phyloP scores from a whole-genome alignment of 2,888 invertebrate species.

The Euzophera pinguis region DNA sequence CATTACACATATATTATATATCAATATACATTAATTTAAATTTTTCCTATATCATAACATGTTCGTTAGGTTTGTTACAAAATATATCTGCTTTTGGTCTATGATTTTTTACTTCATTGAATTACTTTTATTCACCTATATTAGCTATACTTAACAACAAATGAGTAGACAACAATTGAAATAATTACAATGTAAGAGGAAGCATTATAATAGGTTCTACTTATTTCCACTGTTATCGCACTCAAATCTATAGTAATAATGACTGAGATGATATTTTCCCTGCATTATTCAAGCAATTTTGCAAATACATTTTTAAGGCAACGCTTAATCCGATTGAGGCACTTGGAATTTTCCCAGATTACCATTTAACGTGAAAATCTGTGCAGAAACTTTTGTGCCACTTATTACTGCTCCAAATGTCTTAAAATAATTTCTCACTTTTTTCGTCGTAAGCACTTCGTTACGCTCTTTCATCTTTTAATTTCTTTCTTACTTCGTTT shows the following conservation, averaged over 20 bases:
- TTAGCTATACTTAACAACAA: too few relatives aligned
- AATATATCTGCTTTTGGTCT: too few relatives aligned
- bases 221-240: background rate
- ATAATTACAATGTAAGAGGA: too few relatives aligned
- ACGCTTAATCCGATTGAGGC: slow-evolving; percentile 54
- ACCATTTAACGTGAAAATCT: slow-evolving; percentile 59
- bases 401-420: slow-evolving; percentile 59
- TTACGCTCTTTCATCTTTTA: slow-evolving; percentile 62
- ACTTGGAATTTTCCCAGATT: slow-evolving; percentile 54
- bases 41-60: too few relatives aligned
- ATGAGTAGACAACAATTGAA: too few relatives aligned
- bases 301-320: slow-evolving; percentile 46
- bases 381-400: slow-evolving; percentile 51
- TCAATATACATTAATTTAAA: too few relatives aligned
- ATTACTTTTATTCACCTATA: too few relatives aligned
- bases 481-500: slow-evolving; percentile 53
- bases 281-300: slow-evolving; percentile 43
- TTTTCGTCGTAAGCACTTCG: slow-evolving; percentile 51
- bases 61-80: too few relatives aligned
- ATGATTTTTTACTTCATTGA: too few relatives aligned
- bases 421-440: slow-evolving; percentile 63
- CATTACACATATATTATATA: too few relatives aligned
- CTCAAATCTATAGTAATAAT: slow-evolving; percentile 19
- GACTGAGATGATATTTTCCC: slow-evolving; percentile 41
- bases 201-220: too few relatives aligned